These are phyloP conservation scores for Drosophila elegans DNA, from an alignment of 1,140 invertebrate genomes.

Conservation along the genomic window DNA sequence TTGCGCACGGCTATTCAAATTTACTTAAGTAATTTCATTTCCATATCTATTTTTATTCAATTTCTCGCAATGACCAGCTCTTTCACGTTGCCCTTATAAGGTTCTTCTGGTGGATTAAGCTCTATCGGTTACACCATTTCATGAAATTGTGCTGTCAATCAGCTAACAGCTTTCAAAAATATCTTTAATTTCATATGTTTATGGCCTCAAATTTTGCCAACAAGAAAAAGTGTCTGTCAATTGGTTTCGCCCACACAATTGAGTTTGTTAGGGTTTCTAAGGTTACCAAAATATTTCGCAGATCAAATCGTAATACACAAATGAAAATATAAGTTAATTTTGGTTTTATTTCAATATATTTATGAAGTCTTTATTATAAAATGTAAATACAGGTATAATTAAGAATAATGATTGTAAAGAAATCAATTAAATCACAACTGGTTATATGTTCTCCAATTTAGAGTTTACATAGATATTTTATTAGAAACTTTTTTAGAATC, in stretches of 20 bases:
- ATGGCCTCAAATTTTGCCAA: conserved; percentile 8
- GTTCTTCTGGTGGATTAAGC: conserved; percentile 13
- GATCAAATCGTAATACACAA: conserved; percentile 5
- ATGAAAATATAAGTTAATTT: background rate
- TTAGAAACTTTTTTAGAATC: no score
- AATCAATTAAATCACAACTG: no score
- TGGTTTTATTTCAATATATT: no score
- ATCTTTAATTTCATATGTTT: conserved; percentile 30
- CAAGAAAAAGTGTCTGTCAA: conserved; percentile 24
- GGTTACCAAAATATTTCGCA: background rate
- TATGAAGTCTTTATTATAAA: no score
- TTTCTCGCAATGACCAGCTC: conserved; percentile 11
- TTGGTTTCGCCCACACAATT: conserved; percentile 20
- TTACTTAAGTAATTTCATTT: conserved; percentile 13
- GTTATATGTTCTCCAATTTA: no score
- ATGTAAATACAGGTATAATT: no score
- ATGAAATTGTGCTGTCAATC: conserved; percentile 40
- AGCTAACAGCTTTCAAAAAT: conserved; percentile 19
- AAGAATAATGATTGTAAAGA: no score
- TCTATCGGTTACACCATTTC: conserved; percentile 25
- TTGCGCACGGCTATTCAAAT: conserved; percentile 9
- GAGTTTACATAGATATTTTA: no score
- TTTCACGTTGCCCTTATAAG: conserved; percentile 26
- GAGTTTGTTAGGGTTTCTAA: background rate
- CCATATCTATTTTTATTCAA: conserved; percentile 17